Evolutionary conservation across 2,888 invertebrate species (phyloP).

Genomic region (Megaustenia siamemsis): DNA sequence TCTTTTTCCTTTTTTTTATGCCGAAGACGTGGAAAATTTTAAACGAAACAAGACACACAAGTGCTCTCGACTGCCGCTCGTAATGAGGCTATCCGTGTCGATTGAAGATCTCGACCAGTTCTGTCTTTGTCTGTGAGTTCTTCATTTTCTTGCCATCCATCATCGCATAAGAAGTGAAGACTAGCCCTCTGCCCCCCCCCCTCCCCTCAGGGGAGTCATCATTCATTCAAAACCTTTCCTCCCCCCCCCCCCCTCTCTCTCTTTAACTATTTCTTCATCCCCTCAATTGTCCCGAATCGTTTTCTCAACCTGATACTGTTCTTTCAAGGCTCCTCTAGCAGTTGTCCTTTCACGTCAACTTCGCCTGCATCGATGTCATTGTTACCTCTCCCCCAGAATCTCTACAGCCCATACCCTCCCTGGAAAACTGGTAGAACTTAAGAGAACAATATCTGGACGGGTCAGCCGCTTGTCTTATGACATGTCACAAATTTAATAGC

Average conservation of each 20-base stretch:
- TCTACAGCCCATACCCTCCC: neutral
- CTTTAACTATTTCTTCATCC: conserved; percentile 5
- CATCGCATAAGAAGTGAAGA: conserved; percentile 3
- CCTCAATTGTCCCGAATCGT: neutral
- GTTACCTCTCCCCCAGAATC: neutral
- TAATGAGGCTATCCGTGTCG: conserved; percentile 52
- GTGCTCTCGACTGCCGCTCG: conserved; percentile 38
- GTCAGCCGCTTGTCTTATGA: neutral
- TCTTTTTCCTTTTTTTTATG: conserved; percentile 26
- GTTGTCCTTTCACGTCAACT: neutral
- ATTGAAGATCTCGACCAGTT: conserved; percentile 44
- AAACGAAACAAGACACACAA: conserved; percentile 49
- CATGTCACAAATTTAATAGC: neutral
- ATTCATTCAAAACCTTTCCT: conserved; percentile 5
- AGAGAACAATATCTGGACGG: neutral
- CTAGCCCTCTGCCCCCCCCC: conserved; percentile 20
- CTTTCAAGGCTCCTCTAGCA: neutral
- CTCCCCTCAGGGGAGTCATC: conserved; percentile 21
- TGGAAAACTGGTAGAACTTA: neutral
- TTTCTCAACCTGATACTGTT: neutral
- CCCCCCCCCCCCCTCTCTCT: neutral
- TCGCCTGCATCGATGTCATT: conserved; percentile 21
- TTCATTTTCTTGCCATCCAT: conserved; percentile 29
- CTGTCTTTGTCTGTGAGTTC: conserved; percentile 35
- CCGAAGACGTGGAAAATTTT: conserved; percentile 22